phyloP scores from a whole-genome alignment of 2,797 vertebrate genomes.

The Trematomus bernacchii region DNA sequence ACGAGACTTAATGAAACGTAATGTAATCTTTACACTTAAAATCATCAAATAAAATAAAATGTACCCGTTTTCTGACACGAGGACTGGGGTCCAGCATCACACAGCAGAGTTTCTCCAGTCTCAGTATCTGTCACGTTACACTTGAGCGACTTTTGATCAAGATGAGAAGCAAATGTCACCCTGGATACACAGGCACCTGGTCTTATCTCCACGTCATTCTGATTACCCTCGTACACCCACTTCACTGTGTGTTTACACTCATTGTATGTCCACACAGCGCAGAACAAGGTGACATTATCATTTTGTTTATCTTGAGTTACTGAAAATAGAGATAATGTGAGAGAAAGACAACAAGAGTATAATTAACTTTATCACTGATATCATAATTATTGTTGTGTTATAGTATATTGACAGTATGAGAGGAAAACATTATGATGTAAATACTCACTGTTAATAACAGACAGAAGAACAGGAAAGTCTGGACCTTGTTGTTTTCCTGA shows the following conservation, averaged over 20 bases:
- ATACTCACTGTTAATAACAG: conserved; percentile 35
- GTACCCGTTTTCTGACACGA: too few species aligned
- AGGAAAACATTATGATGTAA: neutral
- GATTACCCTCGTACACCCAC: too few species aligned
- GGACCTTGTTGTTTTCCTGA: rapidly evolving
- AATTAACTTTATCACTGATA: neutral
- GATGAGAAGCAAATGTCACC: neutral
- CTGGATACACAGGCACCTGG: rapidly evolving
- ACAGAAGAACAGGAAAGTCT: neutral
- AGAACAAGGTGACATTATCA: neutral
- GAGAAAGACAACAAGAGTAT: neutral
- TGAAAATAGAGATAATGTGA: neutral
- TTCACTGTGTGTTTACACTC: too few species aligned
- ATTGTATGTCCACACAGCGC: too few species aligned
- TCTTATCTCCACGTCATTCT: neutral
- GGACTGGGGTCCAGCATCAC: too few species aligned
- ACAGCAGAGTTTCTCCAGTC: too few species aligned
- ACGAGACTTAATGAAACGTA: too few species aligned
- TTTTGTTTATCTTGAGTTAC: neutral
- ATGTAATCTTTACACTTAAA: too few species aligned
- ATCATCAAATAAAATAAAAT: too few species aligned
- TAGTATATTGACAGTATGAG: neutral
- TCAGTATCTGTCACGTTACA: neutral
- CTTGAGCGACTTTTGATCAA: neutral
- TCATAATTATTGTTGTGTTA: neutral